These are phyloP conservation scores for Heliothis subflexa DNA, from an alignment of 1,140 invertebrate genomes.

Conservation along the genomic window DNA sequence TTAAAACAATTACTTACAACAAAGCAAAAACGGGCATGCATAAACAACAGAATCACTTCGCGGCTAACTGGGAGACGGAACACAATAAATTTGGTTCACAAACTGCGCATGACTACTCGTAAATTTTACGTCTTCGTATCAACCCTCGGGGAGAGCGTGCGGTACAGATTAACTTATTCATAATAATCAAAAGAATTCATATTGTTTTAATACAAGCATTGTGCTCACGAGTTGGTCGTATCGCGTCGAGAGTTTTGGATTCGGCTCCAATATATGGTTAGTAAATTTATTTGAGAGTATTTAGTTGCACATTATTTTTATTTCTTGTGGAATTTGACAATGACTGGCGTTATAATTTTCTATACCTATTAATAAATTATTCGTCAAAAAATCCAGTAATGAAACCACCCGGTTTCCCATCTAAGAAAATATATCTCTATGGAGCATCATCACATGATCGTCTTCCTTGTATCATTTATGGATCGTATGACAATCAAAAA, in stretches of 20 bases:
- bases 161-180: conserved; percentile 51
- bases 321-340: too few relatives aligned
- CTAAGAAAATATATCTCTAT: too few relatives aligned
- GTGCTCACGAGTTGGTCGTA: conserved; percentile 42
- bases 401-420: too few relatives aligned
- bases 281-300: neutral
- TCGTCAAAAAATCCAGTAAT: too few relatives aligned
- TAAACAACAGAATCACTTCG: conserved; percentile 52
- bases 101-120: conserved; percentile 64
- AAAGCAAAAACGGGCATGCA: conserved; percentile 9
- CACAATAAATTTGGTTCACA: conserved; percentile 66
- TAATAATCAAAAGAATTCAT: conserved; percentile 56
- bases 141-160: conserved; percentile 58
- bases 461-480: too few relatives aligned
- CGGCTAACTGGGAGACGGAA: neutral
- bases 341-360: too few relatives aligned
- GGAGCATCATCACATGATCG: too few relatives aligned
- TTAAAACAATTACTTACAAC: neutral
- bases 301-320: neutral
- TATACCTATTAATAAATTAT: too few relatives aligned
- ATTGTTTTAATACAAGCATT: conserved; percentile 53
- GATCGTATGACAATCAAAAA: too few relatives aligned
- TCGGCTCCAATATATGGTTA: conserved; percentile 50
- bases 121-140: conserved; percentile 67
- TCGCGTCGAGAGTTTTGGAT: conserved; percentile 37